These are phyloP conservation scores for Microtus pennsylvanicus DNA, from an alignment of 2,113 vertebrate genomes.

Conservation along the genomic window DNA sequence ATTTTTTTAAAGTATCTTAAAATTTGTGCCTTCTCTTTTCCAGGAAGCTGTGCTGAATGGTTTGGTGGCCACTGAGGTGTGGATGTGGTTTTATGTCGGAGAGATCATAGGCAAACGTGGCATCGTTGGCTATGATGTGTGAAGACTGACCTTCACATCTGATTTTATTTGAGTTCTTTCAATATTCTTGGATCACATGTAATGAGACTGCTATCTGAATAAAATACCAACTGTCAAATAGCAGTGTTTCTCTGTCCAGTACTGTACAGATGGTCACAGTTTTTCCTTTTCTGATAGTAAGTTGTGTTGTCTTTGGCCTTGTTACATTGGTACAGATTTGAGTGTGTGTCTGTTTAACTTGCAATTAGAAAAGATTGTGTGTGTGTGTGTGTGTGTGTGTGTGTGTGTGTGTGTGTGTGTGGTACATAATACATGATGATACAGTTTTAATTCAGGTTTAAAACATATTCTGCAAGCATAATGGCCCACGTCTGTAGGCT, in stretches of 20 bases:
- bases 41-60: slow-evolving; percentile 97
- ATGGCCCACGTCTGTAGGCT: not conserved
- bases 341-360: not conserved
- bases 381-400: no score
- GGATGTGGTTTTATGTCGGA: slow-evolving; percentile 99
- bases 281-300: slow-evolving; percentile 35
- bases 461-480: not conserved
- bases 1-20: not conserved
- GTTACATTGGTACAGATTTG: not conserved
- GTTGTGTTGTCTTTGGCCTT: slow-evolving; percentile 18
- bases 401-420: not conserved
- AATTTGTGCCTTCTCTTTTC: slow-evolving; percentile 60
- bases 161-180: no score
- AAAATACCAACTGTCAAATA: no score
- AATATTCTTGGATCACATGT: no score
- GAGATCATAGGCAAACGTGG: slow-evolving; percentile 97
- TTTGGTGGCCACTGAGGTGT: slow-evolving; percentile 95
- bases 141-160: no score
- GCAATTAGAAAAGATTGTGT: slow-evolving; percentile 24
- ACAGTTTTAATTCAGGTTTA: slow-evolving; percentile 30
- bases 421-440: not conserved
- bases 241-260: no score
- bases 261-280: not conserved
- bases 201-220: no score
- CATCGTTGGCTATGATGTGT: slow-evolving; percentile 72